phyloP scores from a whole-genome alignment of 2,797 vertebrate species.

The Ispidina lecontei region DNA sequence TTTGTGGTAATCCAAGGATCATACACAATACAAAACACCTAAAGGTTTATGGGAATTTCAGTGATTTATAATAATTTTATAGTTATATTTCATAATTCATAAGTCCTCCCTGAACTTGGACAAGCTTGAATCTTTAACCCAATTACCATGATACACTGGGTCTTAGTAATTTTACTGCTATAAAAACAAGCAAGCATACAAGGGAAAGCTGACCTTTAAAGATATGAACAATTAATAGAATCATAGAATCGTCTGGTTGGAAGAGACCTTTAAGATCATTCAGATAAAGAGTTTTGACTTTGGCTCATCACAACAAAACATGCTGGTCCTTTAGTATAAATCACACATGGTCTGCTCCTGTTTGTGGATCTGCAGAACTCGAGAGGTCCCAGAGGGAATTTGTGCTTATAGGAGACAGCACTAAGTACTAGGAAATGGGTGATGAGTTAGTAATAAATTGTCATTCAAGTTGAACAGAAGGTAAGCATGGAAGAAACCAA shows the following conservation, averaged over 20 bases:
- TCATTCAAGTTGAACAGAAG: not conserved
- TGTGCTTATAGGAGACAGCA: not conserved
- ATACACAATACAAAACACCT: not conserved
- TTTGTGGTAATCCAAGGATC: not conserved
- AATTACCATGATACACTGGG: not conserved
- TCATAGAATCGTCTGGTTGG: too few species aligned
- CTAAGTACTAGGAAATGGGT: not conserved
- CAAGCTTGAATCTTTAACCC: not conserved
- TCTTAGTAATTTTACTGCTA: not conserved
- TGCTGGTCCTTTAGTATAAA: not conserved
- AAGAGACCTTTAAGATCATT: too few species aligned
- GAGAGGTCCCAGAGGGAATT: not conserved
- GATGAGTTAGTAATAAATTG: not conserved
- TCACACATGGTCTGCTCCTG: rapidly evolving
- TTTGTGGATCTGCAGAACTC: not conserved
- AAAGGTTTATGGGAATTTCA: not conserved
- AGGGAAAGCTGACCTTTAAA: not conserved
- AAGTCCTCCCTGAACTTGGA: not conserved
- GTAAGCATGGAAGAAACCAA: not conserved
- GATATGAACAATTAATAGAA: not conserved
- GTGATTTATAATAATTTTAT: not conserved
- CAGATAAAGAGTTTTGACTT: not conserved
- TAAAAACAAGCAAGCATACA: not conserved
- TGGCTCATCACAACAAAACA: not conserved
- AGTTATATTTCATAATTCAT: not conserved